Evolutionary conservation across 2,113 vertebrate genomes (phyloP), one percentile per base, ranked within the genome.

Genomic region (Cyrtonyx montezumae): DNA sequence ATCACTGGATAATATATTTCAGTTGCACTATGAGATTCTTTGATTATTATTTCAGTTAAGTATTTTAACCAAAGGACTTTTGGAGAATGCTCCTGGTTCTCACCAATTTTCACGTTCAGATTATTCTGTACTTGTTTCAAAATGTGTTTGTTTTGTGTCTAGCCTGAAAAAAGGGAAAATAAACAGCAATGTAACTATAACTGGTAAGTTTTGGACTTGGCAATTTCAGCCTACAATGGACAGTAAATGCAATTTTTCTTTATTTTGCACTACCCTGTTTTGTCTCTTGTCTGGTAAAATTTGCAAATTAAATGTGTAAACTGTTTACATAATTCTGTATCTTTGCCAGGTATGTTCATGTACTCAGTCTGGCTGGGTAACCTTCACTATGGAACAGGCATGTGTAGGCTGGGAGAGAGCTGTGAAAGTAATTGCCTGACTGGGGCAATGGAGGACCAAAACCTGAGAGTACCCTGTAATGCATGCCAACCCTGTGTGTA

Each of bases 401-500:
- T 20, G 37, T 3, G 20, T 73, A 83, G 45, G 7, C 63, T 75
- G 66, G 9, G 28, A 67, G 22, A 11, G 51, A 58, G 42, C 34
- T 69, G 49, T 34, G 37, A 21, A 13, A 46, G 22, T 25, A 34
- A 42, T 51, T 11, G 61, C 25, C 61, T 43, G 32, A 8, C 1
- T 28, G 37, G 46, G 23, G 17, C 9, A 8, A 7, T 4, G 40
- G 11, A 18, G 20, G 6, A 58, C 22, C 22, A 62, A 61, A 61
- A 37, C 34, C 23, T 68, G 42, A 37, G 21, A 32, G 34, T 13
- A 2, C 12, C 4, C 11, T 1, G 0, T 43, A 37, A 16, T 7
- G 0, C 15, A 11, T 0, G 0, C 10, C 34, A 4, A 45, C 28
- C 26, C 45, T 23, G 8, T 18, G 46, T 9, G 10, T 11, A n/a